Evolutionary conservation across 2,888 invertebrate genomes (phyloP), one percentile per base, ranked within the genome.

Genomic region (Prenolepis imparis): DNA sequence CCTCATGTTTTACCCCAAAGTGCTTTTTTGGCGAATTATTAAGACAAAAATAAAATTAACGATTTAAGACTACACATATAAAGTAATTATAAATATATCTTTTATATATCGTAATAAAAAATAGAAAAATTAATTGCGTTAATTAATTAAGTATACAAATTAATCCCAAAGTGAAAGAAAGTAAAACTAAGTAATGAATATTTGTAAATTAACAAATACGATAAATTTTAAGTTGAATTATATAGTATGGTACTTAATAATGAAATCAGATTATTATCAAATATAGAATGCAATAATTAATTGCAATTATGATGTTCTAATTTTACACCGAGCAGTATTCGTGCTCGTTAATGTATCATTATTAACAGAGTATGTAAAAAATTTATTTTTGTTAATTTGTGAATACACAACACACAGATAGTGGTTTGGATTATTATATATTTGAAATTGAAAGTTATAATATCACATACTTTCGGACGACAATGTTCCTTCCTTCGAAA

Each of bases 201-300:
- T 75, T 64, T 8, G 18, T 9, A n/a, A 36, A 66, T 64, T 55
- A 52, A 67, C 21, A 24, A 21, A 3, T 12, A 55, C n/a, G 9
- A 52, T n/a, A 68, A 28, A 68, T 77, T 39, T 66, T n/a, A 67
- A n/a, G 39, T 12, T 4, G 15, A 55, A 55, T 55, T 41, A 36
- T 41, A 36, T n/a, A 77, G 52, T 55, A 28, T 1, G 39, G 12
- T 41, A 39, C n/a, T 67, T 39, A 66, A 48, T 36, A 48, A 44
- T 32, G 32, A 32, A 32, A 64, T 64, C 3, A 48, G 41, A 28
- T 15, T 28, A 32, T 44, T 28, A 44, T 74, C 32, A 75, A 39
- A 75, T 41, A 48, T 48, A 44, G 9, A 11, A 48, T 63, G 24
- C 9, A 55, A 41, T 48, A 68, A 78, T 78, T 32, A 68, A 68